Base-by-base conservation (phyloP, 2,888 invertebrate genomes). In the Spatulosminthurus flaviceps region DNA sequence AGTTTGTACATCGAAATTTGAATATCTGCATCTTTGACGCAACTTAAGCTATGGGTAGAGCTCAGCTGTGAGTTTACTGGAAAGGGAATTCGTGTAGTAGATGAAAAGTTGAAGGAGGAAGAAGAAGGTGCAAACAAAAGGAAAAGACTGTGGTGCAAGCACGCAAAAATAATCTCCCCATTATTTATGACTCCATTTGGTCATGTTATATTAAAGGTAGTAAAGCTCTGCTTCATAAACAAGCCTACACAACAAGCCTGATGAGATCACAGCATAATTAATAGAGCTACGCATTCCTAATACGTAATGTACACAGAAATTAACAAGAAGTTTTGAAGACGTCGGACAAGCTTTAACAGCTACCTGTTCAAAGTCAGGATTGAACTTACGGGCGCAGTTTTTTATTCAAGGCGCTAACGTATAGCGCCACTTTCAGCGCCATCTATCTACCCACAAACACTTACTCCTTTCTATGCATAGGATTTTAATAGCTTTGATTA, bases 191-290 rank as follows among this genome's bases (percentile, higher is more conserved):
- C 70, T 70, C 41, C 41, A 70, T 70, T 70, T 70, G 70, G 70
- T 70, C 11, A 70, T 64, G 64, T 64, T 11, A 51, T 51, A 51
- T 51, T 51, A 51, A 51, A 51, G 51, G 51, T 51, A 51, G 51
- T 51, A 19, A 51, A 51, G 51, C 51, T 51, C 51, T 19, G 51
- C 51, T 51, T 51, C 51, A 51, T 51, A 51, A 51, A 51, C 51
- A 51, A 51, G 51, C 51, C 51, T 51, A 51, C 51, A 51, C 29
- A 64, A 41, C 34, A 64, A 75, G 75, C 16, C 16, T 75, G 75
- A 75, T 75, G 75, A 75, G 75, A 75, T 75, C 75, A 75, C 64
- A 34, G 75, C 34, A 75, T 75, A 75, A 75, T 75, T 75, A 64
- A 75, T 66, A 75, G 75, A 73, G 73, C 73, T 73, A 73, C 51